These are phyloP conservation scores for Microtus ochrogaster DNA, from an alignment of 2,113 vertebrate genomes.

Conservation along the genomic window DNA sequence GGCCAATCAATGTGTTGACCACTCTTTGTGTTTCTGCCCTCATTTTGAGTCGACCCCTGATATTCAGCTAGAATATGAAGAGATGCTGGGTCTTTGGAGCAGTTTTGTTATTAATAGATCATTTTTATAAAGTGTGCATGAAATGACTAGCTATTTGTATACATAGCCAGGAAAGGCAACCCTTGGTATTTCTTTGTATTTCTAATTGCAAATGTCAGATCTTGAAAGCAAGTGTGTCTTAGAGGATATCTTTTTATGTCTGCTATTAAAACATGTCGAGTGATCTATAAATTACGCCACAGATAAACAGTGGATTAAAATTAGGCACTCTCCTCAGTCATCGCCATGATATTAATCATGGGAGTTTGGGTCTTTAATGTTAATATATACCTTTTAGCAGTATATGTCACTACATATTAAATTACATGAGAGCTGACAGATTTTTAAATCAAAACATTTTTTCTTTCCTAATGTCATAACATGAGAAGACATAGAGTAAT, in stretches of 20 bases:
- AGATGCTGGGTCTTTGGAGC: slow-evolving; percentile 84
- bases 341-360: slow-evolving; percentile 88
- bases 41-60: slow-evolving; percentile 93
- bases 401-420: slow-evolving; percentile 87
- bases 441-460: slow-evolving; percentile 90
- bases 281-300: slow-evolving; percentile 91
- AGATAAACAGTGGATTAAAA: slow-evolving; percentile 92
- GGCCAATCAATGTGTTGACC: slow-evolving; percentile 92
- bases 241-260: slow-evolving; percentile 87
- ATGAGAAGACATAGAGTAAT: slow-evolving; percentile 82
- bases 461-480: slow-evolving; percentile 86
- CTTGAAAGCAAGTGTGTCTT: slow-evolving; percentile 84
- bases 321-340: slow-evolving; percentile 89
- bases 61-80: slow-evolving; percentile 89
- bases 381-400: slow-evolving; percentile 89
- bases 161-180: slow-evolving; percentile 85
- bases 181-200: slow-evolving; percentile 82
- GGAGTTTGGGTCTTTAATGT: slow-evolving; percentile 88
- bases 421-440: slow-evolving; percentile 89
- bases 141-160: slow-evolving; percentile 86
- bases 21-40: slow-evolving; percentile 89
- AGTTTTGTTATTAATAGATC: slow-evolving; percentile 90
- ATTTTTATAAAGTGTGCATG: slow-evolving; percentile 89
- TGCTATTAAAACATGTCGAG: slow-evolving; percentile 91
- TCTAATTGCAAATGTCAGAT: slow-evolving; percentile 87